A percentile compares a stretch with the other conserved stretches of the same genome.
These are phyloP conservation scores for Pantherophis alleghaniensis DNA, from an alignment of 2,797 vertebrate genomes.

Conservation along the genomic window DNA sequence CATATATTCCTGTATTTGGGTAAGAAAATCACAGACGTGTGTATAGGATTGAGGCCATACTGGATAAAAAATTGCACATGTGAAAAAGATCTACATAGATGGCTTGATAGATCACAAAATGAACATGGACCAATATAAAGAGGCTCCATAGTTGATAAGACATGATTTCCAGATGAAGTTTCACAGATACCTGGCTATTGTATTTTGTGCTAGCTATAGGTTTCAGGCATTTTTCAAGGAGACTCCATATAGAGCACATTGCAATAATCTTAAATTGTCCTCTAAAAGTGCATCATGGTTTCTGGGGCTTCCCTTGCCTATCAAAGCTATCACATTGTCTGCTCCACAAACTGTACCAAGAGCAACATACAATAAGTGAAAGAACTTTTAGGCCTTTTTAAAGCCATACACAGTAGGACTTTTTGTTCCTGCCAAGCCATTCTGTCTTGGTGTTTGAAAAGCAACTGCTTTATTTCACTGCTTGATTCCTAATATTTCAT, in stretches of 20 bases:
- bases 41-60: no score
- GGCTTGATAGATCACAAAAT: no score
- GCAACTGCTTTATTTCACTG: neutral
- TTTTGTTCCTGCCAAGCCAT: neutral
- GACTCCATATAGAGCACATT: neutral
- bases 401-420: neutral
- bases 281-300: no score
- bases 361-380: neutral
- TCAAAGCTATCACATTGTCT: no score
- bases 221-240: neutral
- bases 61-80: no score
- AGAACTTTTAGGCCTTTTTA: neutral
- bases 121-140: no score
- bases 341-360: no score
- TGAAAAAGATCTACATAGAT: no score
- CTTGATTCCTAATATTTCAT: neutral
- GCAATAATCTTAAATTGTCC: neutral
- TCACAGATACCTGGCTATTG: neutral
- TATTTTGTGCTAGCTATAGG: neutral
- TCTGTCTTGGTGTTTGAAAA: neutral
- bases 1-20: neutral
- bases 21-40: no score
- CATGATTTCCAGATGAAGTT: neutral
- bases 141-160: neutral
- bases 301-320: neutral